Base-by-base conservation (phyloP, 2,797 vertebrate genomes). In the Spinus pinus region DNA sequence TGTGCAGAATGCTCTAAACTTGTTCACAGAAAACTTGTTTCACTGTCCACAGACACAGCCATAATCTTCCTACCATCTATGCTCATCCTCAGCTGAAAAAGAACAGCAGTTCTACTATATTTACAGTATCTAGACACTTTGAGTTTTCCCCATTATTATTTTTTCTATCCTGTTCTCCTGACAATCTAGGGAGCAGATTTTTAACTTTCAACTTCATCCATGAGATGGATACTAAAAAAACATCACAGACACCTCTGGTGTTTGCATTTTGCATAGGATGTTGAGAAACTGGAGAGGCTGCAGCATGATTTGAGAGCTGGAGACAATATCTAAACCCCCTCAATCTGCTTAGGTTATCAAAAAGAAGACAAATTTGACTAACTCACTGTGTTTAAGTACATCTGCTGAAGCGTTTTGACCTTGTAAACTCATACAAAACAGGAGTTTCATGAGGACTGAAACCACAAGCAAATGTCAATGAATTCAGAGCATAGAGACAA, bases 311-410 rank as follows among this genome's bases (percentile, higher is more conserved):
- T 86, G 65, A 65, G 35, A 88, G n/a, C 21, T 33, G 54, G 58
- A 81, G 30, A 79, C 91, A 84, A 79, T 0, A 2, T 47, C 47
- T 57, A 75, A 81, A 65, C 3, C 1, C 18, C 28, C 54, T 88
- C 70, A 51, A 13, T 72, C 54, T 84, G 54, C 62, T 94, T 41
- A 86, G 61, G 30, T 93, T 94, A 93, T 93, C 81, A 81, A 75
- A 86, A 90, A 74, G 39, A 47, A 64, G 60, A 78, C 41, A 67
- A 66, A 81, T 28, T 61, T 84, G 60, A 90, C 20, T 81, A 72
- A 58, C 28, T 53, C 72, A 64, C 39, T 35, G 27, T 42, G 22
- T 81, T 67, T 65, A 86, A 62, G 18, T 47, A 44, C 51, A 72
- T 86, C 73, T 80, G 84, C 51, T 69, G 47, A 93, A 95, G 58